Evolutionary conservation across 2,888 invertebrate genomes (phyloP), one percentile per base, ranked within the genome.

Genomic region (Andrena bicolor): DNA sequence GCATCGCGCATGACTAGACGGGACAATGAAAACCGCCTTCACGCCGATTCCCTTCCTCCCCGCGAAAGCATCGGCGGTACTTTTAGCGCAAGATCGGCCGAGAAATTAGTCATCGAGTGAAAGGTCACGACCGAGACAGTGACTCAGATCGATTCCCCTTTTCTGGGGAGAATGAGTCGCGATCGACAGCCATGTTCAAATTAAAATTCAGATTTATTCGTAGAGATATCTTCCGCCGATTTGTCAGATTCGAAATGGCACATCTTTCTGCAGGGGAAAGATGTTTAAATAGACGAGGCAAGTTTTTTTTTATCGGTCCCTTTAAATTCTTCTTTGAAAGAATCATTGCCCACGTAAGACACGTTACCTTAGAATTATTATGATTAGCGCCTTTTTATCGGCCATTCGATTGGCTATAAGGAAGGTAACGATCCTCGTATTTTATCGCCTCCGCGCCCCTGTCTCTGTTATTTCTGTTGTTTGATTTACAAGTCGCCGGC

Each of bases 51-150:
- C 75, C 83, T 74, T 49, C 20, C 65, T 48, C 60, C 48, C 32
- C 26, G 35, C 60, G 60, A 60, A 53, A 58, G 68, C 56, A 80
- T 83, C 75, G 48, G 8, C 69, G 49, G 76, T 51, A 66, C 71
- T 72, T 73, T 74, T 75, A 65, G 66, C 82, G 65, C 70, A 68
- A 58, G 71, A 82, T 81, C 70, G 66, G 53, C 64, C 68, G 56
- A 66, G 73, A 88, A 86, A 86, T 88, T 87, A 84, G 73, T 86
- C 86, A 81, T 80, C 88, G n/a, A 79, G 63, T 53, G 65, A 77
- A 80, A 88, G 86, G 83, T 88, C 80, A 77, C 35, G 86, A 86
- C 86, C 86, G 78, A 81, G 72, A 75, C 78, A 86, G 65, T 88
- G 86, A 86, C 76, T 86, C 86, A 88, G 71, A 80, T 85, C 78